phyloP scores from a whole-genome alignment of 1,140 invertebrate species.

The Bombus difficillimus region DNA sequence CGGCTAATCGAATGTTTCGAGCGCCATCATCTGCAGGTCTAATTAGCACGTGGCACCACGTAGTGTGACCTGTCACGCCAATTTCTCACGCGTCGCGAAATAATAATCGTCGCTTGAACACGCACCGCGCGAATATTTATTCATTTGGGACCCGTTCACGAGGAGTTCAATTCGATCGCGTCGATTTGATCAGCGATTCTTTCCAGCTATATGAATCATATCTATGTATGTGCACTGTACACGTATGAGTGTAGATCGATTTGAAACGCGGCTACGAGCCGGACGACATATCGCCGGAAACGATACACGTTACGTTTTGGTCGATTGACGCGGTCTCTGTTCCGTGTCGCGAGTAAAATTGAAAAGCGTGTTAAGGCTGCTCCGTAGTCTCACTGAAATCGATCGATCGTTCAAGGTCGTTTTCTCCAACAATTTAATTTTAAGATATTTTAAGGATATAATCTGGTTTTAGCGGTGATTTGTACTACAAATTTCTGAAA shows the following conservation, averaged over 20 bases:
- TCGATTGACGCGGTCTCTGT: not conserved
- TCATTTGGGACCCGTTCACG: not conserved
- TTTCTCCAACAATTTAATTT: not conserved
- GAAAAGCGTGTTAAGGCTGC: slow-evolving; percentile 15
- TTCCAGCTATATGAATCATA: not conserved
- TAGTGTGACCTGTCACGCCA: not conserved
- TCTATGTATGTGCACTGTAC: not conserved
- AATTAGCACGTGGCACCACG: slow-evolving; percentile 46
- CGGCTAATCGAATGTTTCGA: slow-evolving; percentile 51
- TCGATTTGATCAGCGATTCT: not conserved
- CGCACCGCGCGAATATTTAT: not conserved
- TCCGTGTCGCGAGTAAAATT: slow-evolving; percentile 20
- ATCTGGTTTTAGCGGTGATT: no score
- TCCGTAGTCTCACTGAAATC: not conserved
- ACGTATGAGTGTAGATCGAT: not conserved
- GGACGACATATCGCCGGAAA: not conserved
- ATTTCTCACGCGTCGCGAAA: slow-evolving; percentile 25
- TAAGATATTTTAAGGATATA: no score
- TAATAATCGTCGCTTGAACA: slow-evolving; percentile 3
- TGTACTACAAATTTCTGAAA: no score
- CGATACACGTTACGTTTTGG: slow-evolving; percentile 14
- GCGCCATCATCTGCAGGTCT: slow-evolving; percentile 40
- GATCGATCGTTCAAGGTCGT: slow-evolving; percentile 6
- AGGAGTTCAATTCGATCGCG: not conserved
- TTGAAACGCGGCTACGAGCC: not conserved